Conservation (phyloP, 2,113 vertebrate species). For the Artemisiospiza belli region DNA sequence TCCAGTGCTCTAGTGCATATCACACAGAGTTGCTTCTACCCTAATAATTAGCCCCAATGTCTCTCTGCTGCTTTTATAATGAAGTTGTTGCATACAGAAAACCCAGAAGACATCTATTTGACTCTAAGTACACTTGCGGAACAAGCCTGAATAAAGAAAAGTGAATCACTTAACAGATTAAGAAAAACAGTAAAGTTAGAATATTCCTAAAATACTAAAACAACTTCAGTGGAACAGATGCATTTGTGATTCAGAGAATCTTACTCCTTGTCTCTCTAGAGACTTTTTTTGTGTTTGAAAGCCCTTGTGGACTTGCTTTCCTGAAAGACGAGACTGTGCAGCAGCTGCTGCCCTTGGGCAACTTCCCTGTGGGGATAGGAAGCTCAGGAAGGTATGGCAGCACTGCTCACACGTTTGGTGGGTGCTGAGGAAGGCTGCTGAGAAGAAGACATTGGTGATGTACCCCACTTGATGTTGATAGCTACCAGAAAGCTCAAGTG, state of each 20-base stretch:
- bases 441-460: not conserved
- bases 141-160: not conserved
- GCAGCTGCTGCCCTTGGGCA: not conserved
- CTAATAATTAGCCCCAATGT: not conserved
- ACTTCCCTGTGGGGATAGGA: not conserved
- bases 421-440: not conserved
- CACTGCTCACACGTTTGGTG: not conserved
- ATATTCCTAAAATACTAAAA: not conserved
- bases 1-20: not conserved
- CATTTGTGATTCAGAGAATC: not conserved
- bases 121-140: not conserved
- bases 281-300: not conserved
- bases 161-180: not conserved
- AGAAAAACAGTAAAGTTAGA: not conserved
- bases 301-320: not conserved
- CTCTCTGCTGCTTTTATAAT: not conserved
- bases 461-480: not conserved
- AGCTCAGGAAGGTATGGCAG: not conserved
- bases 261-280: not conserved
- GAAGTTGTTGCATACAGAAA: not conserved
- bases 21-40: not conserved
- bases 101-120: not conserved
- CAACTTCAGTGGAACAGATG: not conserved
- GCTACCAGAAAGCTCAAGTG: not conserved
- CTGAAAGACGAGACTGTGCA: accelerated